Evolutionary conservation across 2,113 vertebrate genomes (phyloP), one percentile per base, ranked within the genome.

Genomic region (Myotis davidii): DNA sequence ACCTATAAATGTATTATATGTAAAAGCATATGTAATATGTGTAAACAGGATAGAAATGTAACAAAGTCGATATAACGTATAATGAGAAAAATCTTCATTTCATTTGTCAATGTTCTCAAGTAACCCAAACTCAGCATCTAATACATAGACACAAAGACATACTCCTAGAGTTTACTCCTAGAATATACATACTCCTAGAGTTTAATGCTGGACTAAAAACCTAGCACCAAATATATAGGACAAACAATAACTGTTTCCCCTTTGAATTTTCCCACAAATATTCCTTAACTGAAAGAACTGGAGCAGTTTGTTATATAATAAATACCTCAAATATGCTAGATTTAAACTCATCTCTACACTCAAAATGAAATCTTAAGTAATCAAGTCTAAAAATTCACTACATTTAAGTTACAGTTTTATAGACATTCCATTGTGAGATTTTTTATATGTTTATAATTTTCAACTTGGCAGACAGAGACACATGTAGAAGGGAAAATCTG

Each of bases 241-340:
- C 42, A 94, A 95, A 39, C 65, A 88, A 88, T 17, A 90, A 50
- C 2, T 67, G 17, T 85, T 91, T 88, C 18, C 45, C 54, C 50
- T 77, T 73, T 97, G 61, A 91, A 82, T 90, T 67, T 97, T 79
- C 70, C 61, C 54, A 87, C 32, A 96, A 92, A 92, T 86, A 74
- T 37, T 72, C 50, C 67, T 74, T 84, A 93, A 77, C 16, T 78
- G 0, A 83, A 81, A 91, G 8, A 72, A 82, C 0, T 82, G 34
- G 13, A 90, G 32, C 20, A 65, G 34, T 50, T 94, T 48, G 50
- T 76, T 69, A 77, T 16, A 83, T 34, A 82, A 82, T 45, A 95
- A 59, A 84, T 81, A 94, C 18, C 27, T 70, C 67, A 79, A 48
- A 72, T 16, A 78, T 85, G n/a, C 50, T 81, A 86, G 61, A 61